Percentiles rank a stretch among this genome's conserved stretches.
These are phyloP conservation scores for Capromys pilorides DNA, from an alignment of 2,797 vertebrate genomes.

Conservation along the genomic window DNA sequence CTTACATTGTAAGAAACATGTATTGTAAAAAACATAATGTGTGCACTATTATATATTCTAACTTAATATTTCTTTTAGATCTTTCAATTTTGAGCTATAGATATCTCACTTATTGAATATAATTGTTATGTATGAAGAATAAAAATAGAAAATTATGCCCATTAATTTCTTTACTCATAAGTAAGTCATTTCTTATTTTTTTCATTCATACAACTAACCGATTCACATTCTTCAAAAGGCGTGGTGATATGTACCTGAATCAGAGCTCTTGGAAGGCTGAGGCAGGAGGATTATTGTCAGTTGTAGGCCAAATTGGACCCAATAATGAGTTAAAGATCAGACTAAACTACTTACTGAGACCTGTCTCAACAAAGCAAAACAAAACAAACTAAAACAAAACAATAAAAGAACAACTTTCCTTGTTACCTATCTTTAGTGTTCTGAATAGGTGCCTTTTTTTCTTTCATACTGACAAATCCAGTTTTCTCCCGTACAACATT, in stretches of 20 bases:
- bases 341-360: neutral
- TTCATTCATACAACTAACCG: neutral
- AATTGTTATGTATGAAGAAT: neutral
- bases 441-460: neutral
- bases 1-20: slow-evolving; percentile 19
- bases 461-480: neutral
- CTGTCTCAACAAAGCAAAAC: neutral
- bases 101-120: neutral
- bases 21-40: slow-evolving; percentile 7
- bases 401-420: neutral
- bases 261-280: neutral
- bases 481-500: neutral
- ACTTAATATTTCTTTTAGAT: neutral
- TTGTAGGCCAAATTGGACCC: neutral
- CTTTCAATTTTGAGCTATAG: neutral
- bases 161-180: neutral
- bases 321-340: neutral
- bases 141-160: neutral
- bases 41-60: neutral
- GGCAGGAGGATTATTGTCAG: neutral
- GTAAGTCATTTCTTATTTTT: neutral
- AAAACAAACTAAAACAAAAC: neutral
- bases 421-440: neutral
- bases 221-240: neutral
- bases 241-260: neutral